Percentiles rank a stretch among this genome's conserved stretches.
Conservation (phyloP, 2,888 invertebrate genomes). For the Polydrusus cervinus region DNA sequence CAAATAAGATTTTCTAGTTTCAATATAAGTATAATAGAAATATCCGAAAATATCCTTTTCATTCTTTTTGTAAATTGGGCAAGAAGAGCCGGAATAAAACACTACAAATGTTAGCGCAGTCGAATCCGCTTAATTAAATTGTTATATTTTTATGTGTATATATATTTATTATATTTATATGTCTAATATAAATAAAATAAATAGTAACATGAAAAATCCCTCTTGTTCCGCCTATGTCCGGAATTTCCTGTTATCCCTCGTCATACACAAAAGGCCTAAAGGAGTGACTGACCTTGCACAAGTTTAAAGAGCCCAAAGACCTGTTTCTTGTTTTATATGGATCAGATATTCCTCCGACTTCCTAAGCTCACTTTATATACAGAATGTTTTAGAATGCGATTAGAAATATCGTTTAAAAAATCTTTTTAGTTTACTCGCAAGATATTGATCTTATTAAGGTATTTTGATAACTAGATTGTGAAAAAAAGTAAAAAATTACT, state of each 20-base stretch:
- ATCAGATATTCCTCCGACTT: conserved; percentile 18
- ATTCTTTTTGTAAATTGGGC: too few relatives aligned
- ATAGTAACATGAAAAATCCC: background rate
- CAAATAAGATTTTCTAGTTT: too few relatives aligned
- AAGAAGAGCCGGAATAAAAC: too few relatives aligned
- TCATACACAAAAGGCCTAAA: conserved; percentile 51
- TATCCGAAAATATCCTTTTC: too few relatives aligned
- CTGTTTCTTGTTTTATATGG: conserved; percentile 32
- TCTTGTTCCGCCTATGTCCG: conserved; percentile 26
- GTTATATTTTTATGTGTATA: too few relatives aligned
- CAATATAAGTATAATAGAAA: too few relatives aligned
- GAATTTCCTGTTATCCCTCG: conserved; percentile 50
- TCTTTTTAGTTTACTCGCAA: background rate
- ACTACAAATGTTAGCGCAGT: too few relatives aligned
- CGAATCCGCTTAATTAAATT: too few relatives aligned
- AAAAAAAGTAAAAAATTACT: too few relatives aligned
- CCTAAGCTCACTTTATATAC: conserved; percentile 6
- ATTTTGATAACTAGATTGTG: too few relatives aligned
- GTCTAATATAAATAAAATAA: background rate
- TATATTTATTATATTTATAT: too few relatives aligned
- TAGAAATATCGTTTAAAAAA: background rate
- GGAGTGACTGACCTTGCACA: conserved; percentile 56
- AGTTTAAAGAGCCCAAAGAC: conserved; percentile 48
- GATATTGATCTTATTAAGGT: too few relatives aligned
- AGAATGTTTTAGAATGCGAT: background rate